Evolutionary conservation across 2,797 vertebrate species (phyloP).

Genomic region (Eutrigla gurnardus): DNA sequence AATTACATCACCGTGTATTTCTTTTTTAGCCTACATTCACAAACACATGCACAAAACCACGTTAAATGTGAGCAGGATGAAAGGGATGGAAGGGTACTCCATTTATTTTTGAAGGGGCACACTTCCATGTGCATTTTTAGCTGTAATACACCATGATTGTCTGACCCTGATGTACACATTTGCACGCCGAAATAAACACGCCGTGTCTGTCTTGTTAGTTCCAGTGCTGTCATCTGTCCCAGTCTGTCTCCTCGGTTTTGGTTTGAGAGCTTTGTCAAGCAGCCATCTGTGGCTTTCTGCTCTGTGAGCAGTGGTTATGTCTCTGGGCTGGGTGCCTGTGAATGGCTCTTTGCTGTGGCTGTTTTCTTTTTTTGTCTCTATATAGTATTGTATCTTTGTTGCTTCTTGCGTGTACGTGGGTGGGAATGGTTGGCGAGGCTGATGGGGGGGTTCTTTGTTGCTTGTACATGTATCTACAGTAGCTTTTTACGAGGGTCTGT

Average conservation of each 20-base stretch:
- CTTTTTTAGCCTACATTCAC: not conserved
- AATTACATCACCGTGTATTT: not conserved
- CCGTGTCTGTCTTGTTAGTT: conserved; percentile 42
- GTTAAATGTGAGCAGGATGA: not conserved
- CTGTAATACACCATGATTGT: conserved; percentile 5
- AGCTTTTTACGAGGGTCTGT: conserved; percentile 13
- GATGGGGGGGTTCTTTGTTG: conserved; percentile 18
- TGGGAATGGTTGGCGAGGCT: conserved; percentile 12
- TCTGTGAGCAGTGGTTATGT: conserved; percentile 33
- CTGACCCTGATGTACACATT: conserved; percentile 14
- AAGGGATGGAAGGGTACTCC: not conserved
- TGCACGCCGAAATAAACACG: not conserved
- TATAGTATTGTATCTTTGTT: conserved; percentile 56
- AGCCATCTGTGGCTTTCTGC: conserved; percentile 54
- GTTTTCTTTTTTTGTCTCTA: conserved; percentile 37
- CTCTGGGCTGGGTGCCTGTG: conserved; percentile 32
- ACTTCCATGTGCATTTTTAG: not conserved
- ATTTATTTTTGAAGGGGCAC: not conserved
- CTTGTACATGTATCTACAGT: conserved; percentile 18
- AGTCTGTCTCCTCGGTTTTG: conserved; percentile 54
- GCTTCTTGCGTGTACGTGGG: conserved; percentile 42
- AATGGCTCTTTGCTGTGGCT: conserved; percentile 35
- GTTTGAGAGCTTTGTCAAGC: conserved; percentile 27
- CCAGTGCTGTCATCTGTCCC: conserved; percentile 48
- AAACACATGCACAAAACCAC: not conserved